Base-by-base conservation (phyloP, 2,888 invertebrate species). In the Acronicta leporina region DNA sequence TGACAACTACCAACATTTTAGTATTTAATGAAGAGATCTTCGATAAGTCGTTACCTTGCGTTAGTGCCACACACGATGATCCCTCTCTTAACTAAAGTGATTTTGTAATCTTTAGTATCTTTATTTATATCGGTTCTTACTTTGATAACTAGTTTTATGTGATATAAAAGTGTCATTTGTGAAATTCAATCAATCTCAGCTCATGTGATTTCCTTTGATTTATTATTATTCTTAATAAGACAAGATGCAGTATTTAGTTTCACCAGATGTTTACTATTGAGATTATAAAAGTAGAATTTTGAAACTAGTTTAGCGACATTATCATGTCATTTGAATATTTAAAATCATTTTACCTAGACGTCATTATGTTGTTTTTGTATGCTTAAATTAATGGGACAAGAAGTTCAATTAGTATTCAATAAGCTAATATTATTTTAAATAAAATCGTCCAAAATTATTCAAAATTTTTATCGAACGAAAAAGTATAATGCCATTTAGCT, bases 1-100 rank as follows among this genome's bases (percentile, higher is more conserved):
- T n/a, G n/a, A n/a, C n/a, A 73, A 75, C 73, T 73, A 78, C 74
- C 75, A 75, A 82, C 80, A 81, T 85, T 86, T 85, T 81, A 76
- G 81, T 73, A 71, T 83, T 84, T 87, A 87, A 88, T 87, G 84
- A 88, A 87, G 81, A 84, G 84, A 86, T 87, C 77, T 73, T 73
- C 65, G 87, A 88, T 88, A 87, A 87, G 72, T 73, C 64, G 73
- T 78, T 78, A 71, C 78, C 72, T 70, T 78, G 80, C 73, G 65
- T 77, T 55, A 71, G 58, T 79, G 68, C 88, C 89, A 86, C 88
- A 88, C 87, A 89, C 87, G 86, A 77, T 74, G 87, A 67, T 67
- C 58, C 65, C 69, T 70, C 74, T 78, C 74, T 62, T 53, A 57
- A 59, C 47, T 74, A 49, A 63, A 71, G 61, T 72, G 66, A 72